Evolutionary conservation across 2,113 vertebrate genomes (phyloP), one percentile per base, ranked within the genome.

Genomic region (Ceyx melanurus): DNA sequence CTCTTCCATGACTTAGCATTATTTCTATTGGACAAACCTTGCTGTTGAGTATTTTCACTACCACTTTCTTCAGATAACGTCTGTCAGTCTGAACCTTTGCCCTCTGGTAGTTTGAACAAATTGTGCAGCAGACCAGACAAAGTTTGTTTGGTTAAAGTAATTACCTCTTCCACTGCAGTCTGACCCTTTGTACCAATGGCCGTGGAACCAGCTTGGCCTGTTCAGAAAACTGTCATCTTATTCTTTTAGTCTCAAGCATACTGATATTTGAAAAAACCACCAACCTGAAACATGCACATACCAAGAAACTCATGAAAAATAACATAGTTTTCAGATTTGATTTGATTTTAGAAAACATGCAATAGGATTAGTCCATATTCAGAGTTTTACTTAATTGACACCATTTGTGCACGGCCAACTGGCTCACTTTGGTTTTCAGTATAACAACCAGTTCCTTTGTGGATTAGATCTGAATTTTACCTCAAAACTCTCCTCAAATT

Each of bases 91-190:
- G 72, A 18, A 57, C 61, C 33, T 91, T 91, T 89, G 75, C 61
- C 65, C 91, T 92, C 21, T 12, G 60, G 68, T 73, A 82, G 51
- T 86, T 89, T 93, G 28, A 48, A 66, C 43, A 61, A 57, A 83
- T 51, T 80, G 31, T 72, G 64, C 67, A 82, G 67, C 85, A 89
- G 72, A 77, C n/a, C 1, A 3, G 58, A 66, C 5, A 2, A 79
- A 56, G 35, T 71, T 89, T 92, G 67, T 80, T 88, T 92, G 72
- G 14, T 61, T 80, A 82, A 79, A 87, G 84, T 62, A 88, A 96
- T 96, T 93, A 48, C 75, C 26, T 74, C 29, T 64, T 78, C 0
- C 2, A 50, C 35, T 0, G 0, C 18, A 82, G 31, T 74, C 71
- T 92, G 75, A 89, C 56, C 62, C 58, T 68, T 90, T 48, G 42